Percentiles rank a stretch among this genome's conserved stretches.
These are phyloP conservation scores for Hylaeus anthracinus DNA, from an alignment of 1,140 invertebrate species.

Conservation along the genomic window DNA sequence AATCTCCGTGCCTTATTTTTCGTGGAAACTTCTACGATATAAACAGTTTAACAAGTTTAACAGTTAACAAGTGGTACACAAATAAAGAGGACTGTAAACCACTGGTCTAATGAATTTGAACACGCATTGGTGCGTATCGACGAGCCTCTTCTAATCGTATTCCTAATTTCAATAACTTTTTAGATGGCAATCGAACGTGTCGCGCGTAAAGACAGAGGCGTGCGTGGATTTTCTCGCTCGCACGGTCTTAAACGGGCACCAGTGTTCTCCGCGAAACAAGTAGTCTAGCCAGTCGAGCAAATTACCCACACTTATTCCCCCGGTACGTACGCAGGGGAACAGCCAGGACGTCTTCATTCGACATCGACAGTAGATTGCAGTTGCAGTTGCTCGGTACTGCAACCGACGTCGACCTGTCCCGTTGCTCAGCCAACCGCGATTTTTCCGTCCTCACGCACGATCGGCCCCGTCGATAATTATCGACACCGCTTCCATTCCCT, in stretches of 20 bases:
- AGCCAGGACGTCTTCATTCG: conserved; percentile 68
- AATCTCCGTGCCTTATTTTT: no score
- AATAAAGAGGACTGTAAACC: no score
- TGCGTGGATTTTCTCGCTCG: conserved; percentile 58
- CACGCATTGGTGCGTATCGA: no score
- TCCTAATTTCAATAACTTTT: no score
- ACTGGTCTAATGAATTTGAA: no score
- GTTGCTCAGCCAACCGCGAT: conserved; percentile 53
- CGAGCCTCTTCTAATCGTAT: no score
- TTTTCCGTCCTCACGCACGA: conserved; percentile 60
- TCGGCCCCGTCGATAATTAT: conserved; percentile 62
- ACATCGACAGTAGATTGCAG: conserved; percentile 49
- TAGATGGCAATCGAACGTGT: neutral
- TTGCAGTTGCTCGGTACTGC: conserved; percentile 17
- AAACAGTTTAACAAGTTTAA: no score
- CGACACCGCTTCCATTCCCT: conserved; percentile 33
- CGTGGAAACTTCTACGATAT: no score
- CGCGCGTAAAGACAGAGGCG: conserved; percentile 21
- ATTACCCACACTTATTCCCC: conserved; percentile 70
- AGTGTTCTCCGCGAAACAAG: conserved; percentile 69
- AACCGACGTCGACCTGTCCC: conserved; percentile 50
- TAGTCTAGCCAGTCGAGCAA: conserved; percentile 76
- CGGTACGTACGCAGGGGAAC: conserved; percentile 48
- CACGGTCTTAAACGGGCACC: conserved; percentile 65
- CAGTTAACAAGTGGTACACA: no score